These are phyloP conservation scores for Mustelus asterias DNA, from an alignment of 2,113 vertebrate species.

Conservation along the genomic window DNA sequence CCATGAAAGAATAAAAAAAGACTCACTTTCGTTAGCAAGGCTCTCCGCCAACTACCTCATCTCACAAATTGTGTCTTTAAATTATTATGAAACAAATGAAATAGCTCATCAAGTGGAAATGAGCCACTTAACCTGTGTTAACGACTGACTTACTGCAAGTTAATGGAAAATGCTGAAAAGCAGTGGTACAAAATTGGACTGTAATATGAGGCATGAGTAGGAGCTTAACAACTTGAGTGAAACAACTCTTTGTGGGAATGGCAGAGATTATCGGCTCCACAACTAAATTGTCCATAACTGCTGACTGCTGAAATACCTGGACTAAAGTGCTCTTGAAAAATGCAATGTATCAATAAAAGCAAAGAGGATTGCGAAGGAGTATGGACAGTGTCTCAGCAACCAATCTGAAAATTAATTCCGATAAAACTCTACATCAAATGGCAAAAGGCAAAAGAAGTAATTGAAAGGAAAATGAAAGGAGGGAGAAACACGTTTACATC, in stretches of 20 bases:
- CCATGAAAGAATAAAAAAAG: no score
- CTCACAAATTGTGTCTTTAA: neutral
- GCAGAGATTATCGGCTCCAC: neutral
- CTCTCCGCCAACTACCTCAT: neutral
- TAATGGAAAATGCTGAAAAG: neutral
- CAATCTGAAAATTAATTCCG: neutral
- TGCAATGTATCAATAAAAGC: neutral
- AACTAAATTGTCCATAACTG: neutral
- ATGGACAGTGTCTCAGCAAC: neutral
- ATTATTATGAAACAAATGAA: neutral
- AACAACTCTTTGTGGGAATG: neutral
- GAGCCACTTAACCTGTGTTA: neutral
- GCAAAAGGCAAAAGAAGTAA: neutral
- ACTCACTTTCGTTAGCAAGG: neutral
- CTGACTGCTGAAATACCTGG: neutral
- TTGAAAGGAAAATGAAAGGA: neutral
- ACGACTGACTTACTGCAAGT: neutral
- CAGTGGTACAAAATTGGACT: conserved; percentile 5
- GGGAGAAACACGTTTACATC: neutral
- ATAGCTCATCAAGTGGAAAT: neutral
- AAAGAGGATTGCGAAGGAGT: neutral
- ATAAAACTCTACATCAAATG: neutral
- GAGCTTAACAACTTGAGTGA: neutral
- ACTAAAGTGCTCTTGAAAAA: neutral
- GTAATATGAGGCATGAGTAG: neutral